A percentile compares a stretch with the other conserved stretches of the same genome.
These are phyloP conservation scores for Zaprionus ornatus DNA, from an alignment of 1,140 invertebrate genomes.

Conservation along the genomic window DNA sequence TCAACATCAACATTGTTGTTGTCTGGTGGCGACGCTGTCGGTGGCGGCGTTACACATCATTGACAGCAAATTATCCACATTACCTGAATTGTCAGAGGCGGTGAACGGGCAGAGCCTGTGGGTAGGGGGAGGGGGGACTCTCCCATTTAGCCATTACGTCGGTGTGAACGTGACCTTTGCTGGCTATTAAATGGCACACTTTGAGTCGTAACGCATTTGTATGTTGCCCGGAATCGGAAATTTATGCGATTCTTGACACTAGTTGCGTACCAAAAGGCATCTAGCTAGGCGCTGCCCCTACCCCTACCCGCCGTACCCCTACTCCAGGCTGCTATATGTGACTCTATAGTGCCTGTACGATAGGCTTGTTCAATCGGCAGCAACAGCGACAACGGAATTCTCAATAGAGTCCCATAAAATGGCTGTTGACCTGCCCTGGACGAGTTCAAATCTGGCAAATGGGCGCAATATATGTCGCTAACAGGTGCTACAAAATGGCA, in stretches of 20 bases:
- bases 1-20: slow-evolving; percentile 10
- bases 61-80: slow-evolving; percentile 82
- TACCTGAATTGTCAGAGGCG: slow-evolving; percentile 77
- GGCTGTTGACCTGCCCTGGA: slow-evolving; percentile 1
- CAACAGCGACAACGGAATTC: not conserved
- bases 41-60: slow-evolving; percentile 75
- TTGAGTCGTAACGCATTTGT: slow-evolving; percentile 64
- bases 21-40: slow-evolving; percentile 7
- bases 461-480: slow-evolving; percentile 5
- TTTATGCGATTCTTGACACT: slow-evolving; percentile 82
- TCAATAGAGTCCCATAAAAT: slow-evolving; percentile 4
- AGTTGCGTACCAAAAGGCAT: slow-evolving; percentile 60
- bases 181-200: slow-evolving; percentile 80
- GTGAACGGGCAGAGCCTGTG: not conserved
- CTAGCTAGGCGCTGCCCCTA: not conserved
- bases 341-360: not conserved
- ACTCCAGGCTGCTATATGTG: not conserved
- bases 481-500: slow-evolving; percentile 5
- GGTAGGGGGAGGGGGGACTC: not conserved
- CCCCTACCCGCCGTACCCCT: not conserved
- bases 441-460: slow-evolving; percentile 4
- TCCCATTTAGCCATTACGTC: slow-evolving; percentile 72
- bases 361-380: not conserved
- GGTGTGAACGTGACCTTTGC: slow-evolving; percentile 81
- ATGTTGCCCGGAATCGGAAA: slow-evolving; percentile 70